A percentile compares a stretch with the other conserved stretches of the same genome.
These are phyloP conservation scores for Proteles cristata DNA, from an alignment of 2,113 vertebrate species.

Conservation along the genomic window DNA sequence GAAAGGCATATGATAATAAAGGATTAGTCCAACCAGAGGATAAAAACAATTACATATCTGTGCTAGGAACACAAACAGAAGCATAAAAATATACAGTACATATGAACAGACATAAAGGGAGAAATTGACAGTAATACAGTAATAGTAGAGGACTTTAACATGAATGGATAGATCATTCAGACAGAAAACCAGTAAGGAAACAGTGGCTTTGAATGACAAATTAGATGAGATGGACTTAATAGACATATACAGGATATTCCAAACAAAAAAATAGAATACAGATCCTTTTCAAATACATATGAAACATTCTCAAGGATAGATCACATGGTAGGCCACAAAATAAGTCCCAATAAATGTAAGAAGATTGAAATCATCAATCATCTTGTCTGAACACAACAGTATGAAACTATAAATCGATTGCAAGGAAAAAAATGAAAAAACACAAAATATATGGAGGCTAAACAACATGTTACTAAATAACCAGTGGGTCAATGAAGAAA, in stretches of 20 bases:
- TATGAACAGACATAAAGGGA: neutral
- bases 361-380: neutral
- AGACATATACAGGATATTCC: neutral
- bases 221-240: neutral
- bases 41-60: neutral
- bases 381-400: neutral
- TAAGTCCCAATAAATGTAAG: neutral
- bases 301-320: neutral
- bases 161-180: neutral
- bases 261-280: neutral
- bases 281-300: neutral
- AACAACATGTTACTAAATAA: neutral
- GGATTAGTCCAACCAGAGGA: neutral
- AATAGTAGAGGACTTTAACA: neutral
- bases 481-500: neutral
- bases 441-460: neutral
- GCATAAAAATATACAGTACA: neutral
- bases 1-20: neutral
- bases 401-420: neutral
- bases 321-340: neutral
- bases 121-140: neutral
- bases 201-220: neutral
- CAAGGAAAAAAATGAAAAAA: neutral
- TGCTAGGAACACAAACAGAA: neutral
- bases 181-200: neutral